Evolutionary conservation across 2,113 vertebrate genomes (phyloP), one percentile per base, ranked within the genome.

Genomic region (Carettochelys insculpta): DNA sequence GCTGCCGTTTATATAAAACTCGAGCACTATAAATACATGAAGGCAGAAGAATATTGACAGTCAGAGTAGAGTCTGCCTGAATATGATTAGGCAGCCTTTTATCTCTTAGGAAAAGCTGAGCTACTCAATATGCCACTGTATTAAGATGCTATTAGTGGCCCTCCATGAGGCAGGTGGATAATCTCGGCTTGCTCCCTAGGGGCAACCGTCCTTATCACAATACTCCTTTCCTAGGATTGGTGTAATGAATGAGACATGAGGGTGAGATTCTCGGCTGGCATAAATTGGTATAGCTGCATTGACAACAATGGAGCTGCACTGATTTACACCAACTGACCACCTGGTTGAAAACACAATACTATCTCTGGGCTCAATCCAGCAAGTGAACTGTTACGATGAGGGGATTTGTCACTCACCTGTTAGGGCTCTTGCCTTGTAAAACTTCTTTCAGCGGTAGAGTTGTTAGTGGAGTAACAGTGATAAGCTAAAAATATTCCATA

Each of bases 21-120:
- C 58, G 76, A 65, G 77, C 48, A 20, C 75, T 83, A 29, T 75
- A 90, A 86, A n/a, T 82, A 82, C 38, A 51, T 2, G 0, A 3
- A 83, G 53, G 89, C 79, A 48, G 12, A 75, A 77, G 85, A 77
- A 53, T 83, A 86, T 52, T 83, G 90, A 82, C 85, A 85, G 88
- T 27, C 83, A 47, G 90, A 51, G 14, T 4, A 29, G 78, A 77
- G 54, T 10, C 85, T 79, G 92, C 82, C 65, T 5, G 34, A 5
- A 17, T 0, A 34, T 54, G 92, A 41, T 80, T 51, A 80, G 90
- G 50, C 81, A 82, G 86, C 52, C 73, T 89, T 80, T 79, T 88
- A 38, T 20, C 88, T 88, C 61, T 0, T 25, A 48, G 65, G 82
- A 45, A 12, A 43, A 78, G 80, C 91, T 11, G 29, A 56, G 77